Percentiles rank a stretch among this genome's conserved stretches.
Conservation (phyloP, 2,888 invertebrate species). For the Troides oblongomaculatus region DNA sequence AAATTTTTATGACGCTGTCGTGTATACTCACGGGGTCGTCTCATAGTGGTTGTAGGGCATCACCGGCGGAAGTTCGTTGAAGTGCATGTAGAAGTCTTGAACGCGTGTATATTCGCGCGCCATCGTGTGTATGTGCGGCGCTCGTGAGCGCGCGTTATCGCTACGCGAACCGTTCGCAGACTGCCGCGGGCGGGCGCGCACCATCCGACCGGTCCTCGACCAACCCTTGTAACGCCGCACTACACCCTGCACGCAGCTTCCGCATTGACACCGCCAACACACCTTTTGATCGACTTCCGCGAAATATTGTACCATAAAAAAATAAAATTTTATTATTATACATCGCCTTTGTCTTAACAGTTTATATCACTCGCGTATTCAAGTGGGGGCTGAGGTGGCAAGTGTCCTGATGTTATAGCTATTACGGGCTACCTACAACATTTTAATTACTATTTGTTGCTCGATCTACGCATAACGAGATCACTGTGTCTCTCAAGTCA, state of each 20-base stretch:
- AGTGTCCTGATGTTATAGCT: no score
- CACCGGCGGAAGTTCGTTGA: conserved; percentile 51
- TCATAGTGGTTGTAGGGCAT: conserved; percentile 46
- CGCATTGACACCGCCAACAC: neutral
- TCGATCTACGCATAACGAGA: no score
- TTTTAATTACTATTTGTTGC: no score
- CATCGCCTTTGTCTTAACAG: no score
- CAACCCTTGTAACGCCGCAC: conserved; percentile 10
- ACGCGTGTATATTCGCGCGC: conserved; percentile 51
- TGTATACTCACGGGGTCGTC: conserved; percentile 49
- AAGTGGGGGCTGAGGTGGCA: no score
- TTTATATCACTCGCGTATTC: no score
- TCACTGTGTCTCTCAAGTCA: no score
- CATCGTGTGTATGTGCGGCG: conserved; percentile 40
- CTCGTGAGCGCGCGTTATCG: conserved; percentile 33
- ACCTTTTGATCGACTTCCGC: no score
- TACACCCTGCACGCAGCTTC: conserved; percentile 1
- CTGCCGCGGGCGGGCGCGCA: conserved; percentile 24
- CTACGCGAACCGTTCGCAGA: conserved; percentile 29
- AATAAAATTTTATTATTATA: no score
- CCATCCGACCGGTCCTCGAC: conserved; percentile 5
- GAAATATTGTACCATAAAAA: neutral
- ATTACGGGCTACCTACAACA: no score
- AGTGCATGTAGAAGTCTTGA: conserved; percentile 52
- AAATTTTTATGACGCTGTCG: neutral